These are phyloP conservation scores for Brachyistius frenatus DNA, from an alignment of 2,113 vertebrate genomes.

Conservation along the genomic window DNA sequence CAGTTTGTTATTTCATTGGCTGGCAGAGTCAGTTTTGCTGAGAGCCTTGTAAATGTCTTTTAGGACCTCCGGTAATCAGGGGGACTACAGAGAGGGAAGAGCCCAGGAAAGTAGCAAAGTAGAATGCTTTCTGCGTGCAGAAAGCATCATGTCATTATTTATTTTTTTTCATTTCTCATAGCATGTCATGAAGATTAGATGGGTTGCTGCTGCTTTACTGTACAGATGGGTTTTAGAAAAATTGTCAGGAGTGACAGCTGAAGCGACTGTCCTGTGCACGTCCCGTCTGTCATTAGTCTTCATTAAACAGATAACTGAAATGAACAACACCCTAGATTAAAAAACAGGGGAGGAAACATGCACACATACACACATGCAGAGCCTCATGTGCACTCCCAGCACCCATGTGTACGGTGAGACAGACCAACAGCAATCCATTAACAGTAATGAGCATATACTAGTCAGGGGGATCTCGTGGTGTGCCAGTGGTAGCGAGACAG, in stretches of 20 bases:
- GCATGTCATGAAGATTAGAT: not conserved
- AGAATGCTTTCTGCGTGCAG: not conserved
- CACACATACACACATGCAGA: not conserved
- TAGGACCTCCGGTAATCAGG: conserved; percentile 51
- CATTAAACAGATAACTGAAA: conserved; percentile 46
- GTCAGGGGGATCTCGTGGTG: conserved; percentile 42
- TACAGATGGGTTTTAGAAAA: conserved; percentile 30
- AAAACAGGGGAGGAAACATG: conserved; percentile 22
- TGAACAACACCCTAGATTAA: conserved; percentile 28
- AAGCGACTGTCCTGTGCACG: conserved; percentile 19
- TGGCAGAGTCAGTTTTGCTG: conserved; percentile 64
- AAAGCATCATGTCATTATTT: conserved; percentile 1
- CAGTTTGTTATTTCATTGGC: conserved; percentile 70
- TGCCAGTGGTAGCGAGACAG: conserved; percentile 55
- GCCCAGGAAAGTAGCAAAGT: conserved; percentile 21
- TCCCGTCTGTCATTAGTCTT: conserved; percentile 56
- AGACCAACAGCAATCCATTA: conserved; percentile 60
- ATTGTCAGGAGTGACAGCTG: conserved; percentile 16
- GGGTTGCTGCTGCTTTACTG: not conserved
- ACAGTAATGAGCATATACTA: conserved; percentile 57
- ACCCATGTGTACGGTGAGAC: conserved; percentile 1
- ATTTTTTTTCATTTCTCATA: conserved; percentile 1
- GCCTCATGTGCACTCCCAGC: not conserved
- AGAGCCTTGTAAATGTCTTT: conserved; percentile 69
- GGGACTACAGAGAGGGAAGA: conserved; percentile 18